Conservation (phyloP, 2,113 vertebrate species). For the Toxostoma redivivum region DNA sequence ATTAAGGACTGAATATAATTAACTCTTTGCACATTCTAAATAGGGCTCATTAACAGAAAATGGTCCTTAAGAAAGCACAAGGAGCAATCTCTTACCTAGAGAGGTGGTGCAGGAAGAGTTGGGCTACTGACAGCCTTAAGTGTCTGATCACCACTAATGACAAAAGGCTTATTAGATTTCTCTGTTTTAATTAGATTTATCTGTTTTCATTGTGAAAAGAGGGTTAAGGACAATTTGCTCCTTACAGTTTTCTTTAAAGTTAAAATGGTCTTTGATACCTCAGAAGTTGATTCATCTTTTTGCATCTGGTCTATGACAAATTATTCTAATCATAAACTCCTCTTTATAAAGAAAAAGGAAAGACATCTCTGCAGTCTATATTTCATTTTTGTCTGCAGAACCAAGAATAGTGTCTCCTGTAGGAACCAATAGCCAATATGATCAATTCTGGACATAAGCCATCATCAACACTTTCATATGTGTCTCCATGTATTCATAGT, state of each 20-base stretch:
- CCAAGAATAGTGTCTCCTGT: neutral
- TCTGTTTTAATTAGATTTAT: neutral
- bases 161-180: neutral
- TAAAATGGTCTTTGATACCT: neutral
- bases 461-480: neutral
- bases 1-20: neutral
- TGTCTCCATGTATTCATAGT: neutral
- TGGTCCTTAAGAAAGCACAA: neutral
- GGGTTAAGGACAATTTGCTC: neutral
- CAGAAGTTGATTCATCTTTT: neutral
- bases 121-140: neutral
- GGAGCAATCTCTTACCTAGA: neutral
- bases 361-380: neutral
- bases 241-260: neutral
- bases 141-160: neutral
- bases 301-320: neutral
- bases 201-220: neutral
- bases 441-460: neutral
- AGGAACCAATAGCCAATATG: neutral
- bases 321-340: neutral
- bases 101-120: neutral
- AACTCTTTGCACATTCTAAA: neutral
- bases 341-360: neutral
- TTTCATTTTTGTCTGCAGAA: neutral
- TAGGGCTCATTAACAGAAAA: neutral